phyloP scores from a whole-genome alignment of 2,797 vertebrate species.

The Zalophus californianus region DNA sequence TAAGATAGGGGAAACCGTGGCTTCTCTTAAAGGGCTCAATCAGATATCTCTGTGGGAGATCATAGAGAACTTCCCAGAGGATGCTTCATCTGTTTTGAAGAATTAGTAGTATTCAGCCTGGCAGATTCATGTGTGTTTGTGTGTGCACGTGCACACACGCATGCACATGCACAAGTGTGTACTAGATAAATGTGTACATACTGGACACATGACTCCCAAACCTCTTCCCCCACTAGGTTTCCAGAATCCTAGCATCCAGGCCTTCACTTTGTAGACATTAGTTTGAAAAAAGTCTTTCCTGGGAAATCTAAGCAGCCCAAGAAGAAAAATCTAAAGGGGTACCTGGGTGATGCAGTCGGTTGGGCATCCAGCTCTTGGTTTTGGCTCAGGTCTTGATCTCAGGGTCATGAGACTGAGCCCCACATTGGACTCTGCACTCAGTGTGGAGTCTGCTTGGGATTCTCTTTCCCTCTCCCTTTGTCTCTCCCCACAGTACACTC shows the following conservation, averaged over 20 bases:
- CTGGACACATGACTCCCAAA: not conserved
- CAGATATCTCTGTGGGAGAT: not conserved
- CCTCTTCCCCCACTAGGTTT: not conserved
- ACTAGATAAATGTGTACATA: not conserved
- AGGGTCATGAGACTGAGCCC: not conserved
- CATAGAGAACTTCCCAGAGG: not conserved
- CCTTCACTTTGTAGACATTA: not conserved
- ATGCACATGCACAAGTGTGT: not conserved
- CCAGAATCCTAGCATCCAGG: not conserved
- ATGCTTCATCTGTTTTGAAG: conserved; percentile 2
- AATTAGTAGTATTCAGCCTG: not conserved
- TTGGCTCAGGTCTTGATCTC: not conserved
- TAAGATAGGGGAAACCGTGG: not conserved
- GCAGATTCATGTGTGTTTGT: not conserved
- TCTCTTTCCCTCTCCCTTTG: not conserved
- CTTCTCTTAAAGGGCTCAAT: not conserved
- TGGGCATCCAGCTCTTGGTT: not conserved
- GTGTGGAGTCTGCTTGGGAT: not conserved
- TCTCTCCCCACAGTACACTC: not conserved
- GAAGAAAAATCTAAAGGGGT: not conserved
- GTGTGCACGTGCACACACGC: not conserved
- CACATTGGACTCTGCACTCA: not conserved
- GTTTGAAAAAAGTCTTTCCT: conserved; percentile 18
- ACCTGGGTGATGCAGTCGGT: not conserved
- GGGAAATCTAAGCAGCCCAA: not conserved